Evolutionary conservation across 2,888 invertebrate species (phyloP).

Genomic region (Pandemis heparana): DNA sequence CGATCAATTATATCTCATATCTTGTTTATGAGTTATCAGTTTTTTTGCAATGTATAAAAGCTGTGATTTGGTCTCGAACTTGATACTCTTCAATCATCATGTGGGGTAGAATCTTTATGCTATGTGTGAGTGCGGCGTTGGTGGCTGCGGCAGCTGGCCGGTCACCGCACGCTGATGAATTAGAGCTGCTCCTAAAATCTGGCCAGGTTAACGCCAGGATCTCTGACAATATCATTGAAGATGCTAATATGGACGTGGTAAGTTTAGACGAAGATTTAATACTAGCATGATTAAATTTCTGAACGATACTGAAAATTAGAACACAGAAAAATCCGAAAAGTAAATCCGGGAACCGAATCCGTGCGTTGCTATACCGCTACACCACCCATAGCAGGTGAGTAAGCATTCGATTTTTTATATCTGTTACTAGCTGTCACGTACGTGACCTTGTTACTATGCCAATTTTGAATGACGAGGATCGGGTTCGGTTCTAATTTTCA

Average conservation of each 20-base stretch:
- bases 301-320: no score
- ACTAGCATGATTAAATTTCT: no score
- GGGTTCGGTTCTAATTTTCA: no score
- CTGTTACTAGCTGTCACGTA: no score
- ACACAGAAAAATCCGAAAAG: no score
- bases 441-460: no score
- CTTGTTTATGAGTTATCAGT: slow-evolving; percentile 7
- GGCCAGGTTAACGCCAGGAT: slow-evolving; percentile 50
- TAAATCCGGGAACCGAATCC: no score
- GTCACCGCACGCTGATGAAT: slow-evolving; percentile 59
- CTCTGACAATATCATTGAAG: slow-evolving; percentile 68
- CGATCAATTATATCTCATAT: slow-evolving; percentile 14
- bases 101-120: slow-evolving; percentile 46
- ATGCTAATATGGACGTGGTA: slow-evolving; percentile 72
- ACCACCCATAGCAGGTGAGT: no score
- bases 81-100: slow-evolving; percentile 31
- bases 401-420: no score
- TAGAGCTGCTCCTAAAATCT: slow-evolving; percentile 55
- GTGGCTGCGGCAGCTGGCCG: slow-evolving; percentile 44
- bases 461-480: no score
- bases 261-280: slow-evolving; percentile 49
- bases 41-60: slow-evolving; percentile 20
- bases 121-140: slow-evolving; percentile 49
- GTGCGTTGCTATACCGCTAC: no score
- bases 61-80: not conserved